A percentile compares a stretch with the other conserved stretches of the same genome.
Evolutionary conservation across 92 coral and sea anemone species (phyloP).

Genomic region (Metridium senile): DNA sequence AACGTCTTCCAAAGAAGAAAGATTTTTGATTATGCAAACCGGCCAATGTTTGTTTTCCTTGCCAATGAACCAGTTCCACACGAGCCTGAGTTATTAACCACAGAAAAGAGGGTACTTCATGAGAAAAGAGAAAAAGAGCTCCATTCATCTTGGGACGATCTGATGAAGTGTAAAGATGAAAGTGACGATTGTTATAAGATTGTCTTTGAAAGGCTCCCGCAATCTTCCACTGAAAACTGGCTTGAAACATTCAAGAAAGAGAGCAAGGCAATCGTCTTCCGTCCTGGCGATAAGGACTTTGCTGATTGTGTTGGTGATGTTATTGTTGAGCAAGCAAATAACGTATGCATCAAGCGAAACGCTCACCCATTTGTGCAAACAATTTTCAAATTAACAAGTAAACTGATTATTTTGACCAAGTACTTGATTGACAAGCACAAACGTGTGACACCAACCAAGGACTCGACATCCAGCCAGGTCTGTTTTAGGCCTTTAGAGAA

Average conservation of each 20-base stretch:
- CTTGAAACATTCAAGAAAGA: constrained; percentile 25
- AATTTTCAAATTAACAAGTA: constrained; percentile 1
- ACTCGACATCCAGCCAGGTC: background rate
- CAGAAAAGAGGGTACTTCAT: background rate
- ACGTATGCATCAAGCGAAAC: constrained; percentile 5
- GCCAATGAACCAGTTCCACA: constrained; percentile 23
- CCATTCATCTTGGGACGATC: background rate
- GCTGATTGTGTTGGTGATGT: background rate
- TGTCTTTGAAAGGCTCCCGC: constrained; percentile 33
- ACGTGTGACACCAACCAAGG: background rate
- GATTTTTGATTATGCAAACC: constrained; percentile 34
- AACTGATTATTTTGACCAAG: background rate
- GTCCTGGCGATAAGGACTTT: background rate
- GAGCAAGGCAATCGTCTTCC: constrained; percentile 29
- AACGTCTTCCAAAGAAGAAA: constrained; percentile 42
- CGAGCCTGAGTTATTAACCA: background rate
- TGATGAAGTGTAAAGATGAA: background rate
- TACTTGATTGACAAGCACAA: background rate
- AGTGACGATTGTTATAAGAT: constrained; percentile 19
- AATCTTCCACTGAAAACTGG: constrained; percentile 26
- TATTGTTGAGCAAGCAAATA: background rate
- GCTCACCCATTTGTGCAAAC: constrained; percentile 7
- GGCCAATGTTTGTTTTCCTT: constrained; percentile 54
- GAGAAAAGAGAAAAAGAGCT: background rate
- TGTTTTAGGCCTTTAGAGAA: background rate